These are phyloP conservation scores for Phalacrocorax carbo DNA, from an alignment of 2,113 vertebrate species.

Conservation along the genomic window DNA sequence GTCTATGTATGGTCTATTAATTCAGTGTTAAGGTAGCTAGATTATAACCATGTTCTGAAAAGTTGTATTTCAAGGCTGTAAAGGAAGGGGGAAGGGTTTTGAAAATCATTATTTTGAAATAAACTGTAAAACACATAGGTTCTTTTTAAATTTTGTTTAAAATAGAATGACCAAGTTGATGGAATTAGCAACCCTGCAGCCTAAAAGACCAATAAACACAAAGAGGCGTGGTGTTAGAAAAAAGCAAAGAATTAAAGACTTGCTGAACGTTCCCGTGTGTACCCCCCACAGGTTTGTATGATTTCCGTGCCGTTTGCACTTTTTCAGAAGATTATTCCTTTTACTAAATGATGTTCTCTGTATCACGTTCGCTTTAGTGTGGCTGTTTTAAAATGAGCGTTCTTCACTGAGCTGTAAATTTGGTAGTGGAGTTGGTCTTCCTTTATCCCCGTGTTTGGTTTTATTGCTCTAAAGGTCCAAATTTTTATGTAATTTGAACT, in stretches of 20 bases:
- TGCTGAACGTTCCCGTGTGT: constrained; percentile 79
- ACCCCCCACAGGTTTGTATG: constrained; percentile 82
- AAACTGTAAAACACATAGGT: background rate
- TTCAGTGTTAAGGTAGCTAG: background rate
- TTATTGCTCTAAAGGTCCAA: background rate
- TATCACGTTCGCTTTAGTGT: background rate
- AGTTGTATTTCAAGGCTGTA: background rate
- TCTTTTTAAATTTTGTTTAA: background rate
- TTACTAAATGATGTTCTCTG: background rate
- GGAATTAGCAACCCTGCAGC: constrained; percentile 90
- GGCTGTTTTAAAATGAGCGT: background rate
- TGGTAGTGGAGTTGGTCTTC: background rate
- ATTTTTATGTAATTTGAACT: background rate
- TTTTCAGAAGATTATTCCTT: background rate
- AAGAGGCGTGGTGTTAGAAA: constrained; percentile 86
- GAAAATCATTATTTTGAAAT: background rate
- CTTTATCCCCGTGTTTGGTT: background rate
- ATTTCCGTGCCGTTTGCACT: background rate
- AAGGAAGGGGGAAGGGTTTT: background rate
- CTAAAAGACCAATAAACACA: constrained; percentile 84
- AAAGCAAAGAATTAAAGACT: constrained; percentile 90
- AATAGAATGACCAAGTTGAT: constrained; percentile 89
- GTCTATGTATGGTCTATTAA: background rate
- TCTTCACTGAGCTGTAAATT: background rate
- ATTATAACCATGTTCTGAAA: background rate